These are phyloP conservation scores for Drosophila neotestacea DNA, from an alignment of 2,888 invertebrate species.

Conservation along the genomic window DNA sequence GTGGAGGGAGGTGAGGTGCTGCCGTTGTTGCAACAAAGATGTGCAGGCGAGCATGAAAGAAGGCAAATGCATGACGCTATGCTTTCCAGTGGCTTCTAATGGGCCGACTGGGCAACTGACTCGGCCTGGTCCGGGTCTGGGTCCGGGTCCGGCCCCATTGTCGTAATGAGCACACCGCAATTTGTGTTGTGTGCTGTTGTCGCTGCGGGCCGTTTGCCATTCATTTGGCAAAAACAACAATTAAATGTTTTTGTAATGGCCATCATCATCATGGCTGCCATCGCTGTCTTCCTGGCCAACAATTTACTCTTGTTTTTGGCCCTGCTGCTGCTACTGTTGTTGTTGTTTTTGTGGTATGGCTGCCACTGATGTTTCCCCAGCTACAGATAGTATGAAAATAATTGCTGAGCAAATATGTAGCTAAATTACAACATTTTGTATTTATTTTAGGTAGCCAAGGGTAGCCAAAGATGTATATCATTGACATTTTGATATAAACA, in stretches of 20 bases:
- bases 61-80: conserved; percentile 61
- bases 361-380: conserved; percentile 33
- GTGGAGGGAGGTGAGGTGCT: conserved; percentile 9
- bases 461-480: conserved; percentile 16
- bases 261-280: conserved; percentile 59
- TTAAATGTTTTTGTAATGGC: conserved; percentile 81
- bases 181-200: conserved; percentile 70
- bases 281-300: conserved; percentile 57
- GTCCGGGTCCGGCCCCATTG: conserved; percentile 46
- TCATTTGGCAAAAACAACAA: conserved; percentile 78
- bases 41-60: conserved; percentile 69
- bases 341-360: conserved; percentile 5
- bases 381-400: conserved; percentile 62
- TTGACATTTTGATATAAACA: conserved; percentile 17
- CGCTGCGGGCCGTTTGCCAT: conserved; percentile 75
- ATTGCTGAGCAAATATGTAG: conserved; percentile 75
- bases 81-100: conserved; percentile 52
- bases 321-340: conserved; percentile 11
- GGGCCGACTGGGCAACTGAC: conserved; percentile 41
- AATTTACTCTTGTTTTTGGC: conserved; percentile 74
- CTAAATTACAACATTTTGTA: conserved; percentile 71
- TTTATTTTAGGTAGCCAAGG: conserved; percentile 68
- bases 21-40: conserved; percentile 57
- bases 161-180: conserved; percentile 80
- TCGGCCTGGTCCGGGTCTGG: conserved; percentile 21